These are phyloP conservation scores for Megaleporinus macrocephalus DNA, from an alignment of 2,113 vertebrate genomes.

Conservation along the genomic window DNA sequence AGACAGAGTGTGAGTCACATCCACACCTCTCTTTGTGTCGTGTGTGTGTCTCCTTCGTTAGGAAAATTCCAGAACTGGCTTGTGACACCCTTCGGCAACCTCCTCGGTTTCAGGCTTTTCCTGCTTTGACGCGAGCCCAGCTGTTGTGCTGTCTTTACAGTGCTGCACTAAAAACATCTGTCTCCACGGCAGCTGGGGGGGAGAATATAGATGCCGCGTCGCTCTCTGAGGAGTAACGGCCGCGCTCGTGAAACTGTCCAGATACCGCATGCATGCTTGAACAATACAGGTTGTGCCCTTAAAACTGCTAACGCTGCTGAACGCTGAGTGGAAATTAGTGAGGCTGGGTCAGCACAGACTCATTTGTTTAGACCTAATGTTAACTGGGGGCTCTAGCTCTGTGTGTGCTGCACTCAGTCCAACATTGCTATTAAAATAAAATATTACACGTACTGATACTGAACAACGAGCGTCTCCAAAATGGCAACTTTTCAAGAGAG, in stretches of 20 bases:
- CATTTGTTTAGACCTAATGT: background rate
- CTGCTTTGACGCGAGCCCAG: slow-evolving; percentile 15
- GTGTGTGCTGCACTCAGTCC: background rate
- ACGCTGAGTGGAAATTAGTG: background rate
- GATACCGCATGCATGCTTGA: no score
- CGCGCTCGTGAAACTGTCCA: background rate
- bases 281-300: background rate
- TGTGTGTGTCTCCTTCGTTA: background rate
- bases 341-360: background rate
- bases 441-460: no score
- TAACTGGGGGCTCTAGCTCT: background rate
- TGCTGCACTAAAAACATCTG: slow-evolving; percentile 48
- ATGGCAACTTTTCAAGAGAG: no score
- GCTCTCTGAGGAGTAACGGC: slow-evolving; percentile 1
- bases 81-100: slow-evolving; percentile 5
- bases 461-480: no score
- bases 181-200: slow-evolving; percentile 16
- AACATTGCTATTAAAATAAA: no score
- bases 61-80: slow-evolving; percentile 14
- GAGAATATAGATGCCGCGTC: background rate
- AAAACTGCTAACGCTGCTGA: background rate
- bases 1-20: slow-evolving; percentile 12
- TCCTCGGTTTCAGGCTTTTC: slow-evolving; percentile 5
- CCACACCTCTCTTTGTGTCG: slow-evolving; percentile 12
- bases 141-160: slow-evolving; percentile 46